Conservation (phyloP, 2,113 vertebrate genomes). For the Scopus umbretta region DNA sequence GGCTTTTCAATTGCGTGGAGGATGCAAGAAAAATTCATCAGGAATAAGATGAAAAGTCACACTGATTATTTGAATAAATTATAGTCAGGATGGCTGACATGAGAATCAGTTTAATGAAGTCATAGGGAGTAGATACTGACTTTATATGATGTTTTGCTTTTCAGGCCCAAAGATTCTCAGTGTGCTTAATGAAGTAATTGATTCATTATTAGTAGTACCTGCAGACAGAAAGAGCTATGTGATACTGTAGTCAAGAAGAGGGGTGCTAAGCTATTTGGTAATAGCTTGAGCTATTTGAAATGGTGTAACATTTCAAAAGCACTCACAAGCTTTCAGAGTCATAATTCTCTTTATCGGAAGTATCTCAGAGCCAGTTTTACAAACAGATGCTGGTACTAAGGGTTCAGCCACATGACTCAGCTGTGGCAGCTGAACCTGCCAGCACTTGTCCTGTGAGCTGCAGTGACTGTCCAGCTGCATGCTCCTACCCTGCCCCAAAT, state of each 20-base stretch:
- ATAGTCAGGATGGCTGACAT: not conserved
- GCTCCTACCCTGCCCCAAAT: not conserved
- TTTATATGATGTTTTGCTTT: not conserved
- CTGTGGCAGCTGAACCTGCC: not conserved
- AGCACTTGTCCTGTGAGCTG: not conserved
- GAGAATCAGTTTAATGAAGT: not conserved
- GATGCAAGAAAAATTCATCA: not conserved
- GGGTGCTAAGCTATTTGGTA: not conserved
- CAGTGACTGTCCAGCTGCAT: not conserved
- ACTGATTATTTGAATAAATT: not conserved
- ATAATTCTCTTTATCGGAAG: not conserved
- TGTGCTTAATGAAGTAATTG: not conserved
- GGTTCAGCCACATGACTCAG: not conserved
- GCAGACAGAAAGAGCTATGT: not conserved
- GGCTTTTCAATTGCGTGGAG: not conserved
- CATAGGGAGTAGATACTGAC: not conserved
- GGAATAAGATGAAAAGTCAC: not conserved
- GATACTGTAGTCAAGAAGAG: not conserved
- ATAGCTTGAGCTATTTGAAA: not conserved
- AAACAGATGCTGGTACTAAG: not conserved
- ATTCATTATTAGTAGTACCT: not conserved
- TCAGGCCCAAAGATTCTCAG: not conserved
- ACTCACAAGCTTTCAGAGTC: not conserved
- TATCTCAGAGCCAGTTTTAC: constrained; percentile 9
- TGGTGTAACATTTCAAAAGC: not conserved